Base-by-base conservation (phyloP, 2,888 invertebrate genomes). In the Drosophila formosana region DNA sequence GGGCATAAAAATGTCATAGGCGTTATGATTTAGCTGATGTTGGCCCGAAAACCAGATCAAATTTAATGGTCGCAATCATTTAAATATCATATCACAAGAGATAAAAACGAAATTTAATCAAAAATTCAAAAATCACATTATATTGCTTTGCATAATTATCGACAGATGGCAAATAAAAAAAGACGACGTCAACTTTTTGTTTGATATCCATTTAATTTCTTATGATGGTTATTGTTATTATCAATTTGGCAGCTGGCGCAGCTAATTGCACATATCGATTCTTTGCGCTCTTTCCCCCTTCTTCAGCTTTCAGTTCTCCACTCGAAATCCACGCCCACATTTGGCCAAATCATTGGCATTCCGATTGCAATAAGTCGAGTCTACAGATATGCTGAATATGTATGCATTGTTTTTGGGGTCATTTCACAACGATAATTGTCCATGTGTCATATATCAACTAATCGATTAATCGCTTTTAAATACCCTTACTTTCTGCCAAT, bases 391-490 rank as follows among this genome's bases (percentile, higher is more conserved):
- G 11, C n/a, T 37, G 37, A 37, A 9, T 32, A 3, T 32, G 9
- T 37, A n/a, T 23, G n/a, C 26, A 25, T 57, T 63, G 55, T 56
- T 66, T 56, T 66, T 66, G 47, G 53, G 46, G 56, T 64, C 63
- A 58, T 71, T 66, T 55, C 51, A 43, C 43, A 58, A 66, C 72
- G 70, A 69, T 80, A 82, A 80, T 73, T 82, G 73, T 45, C 25
- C 69, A 57, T 51, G 63, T 76, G 66, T 82, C 80, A 72, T 62
- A 74, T 57, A 62, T 63, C 72, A 75, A 62, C 68, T 52, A 83
- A 84, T 83, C 84, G 72, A 87, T 83, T 81, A 73, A 82, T 75
- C 71, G 78, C 56, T 55, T n/a, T 51, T 34, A 8, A 5, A 50
- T 74, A 49, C 63, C 63, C 63, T 50, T 51, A 11, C 32, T 11